Conservation (phyloP, 1,140 invertebrate species). For the Galendromus occidentalis region DNA sequence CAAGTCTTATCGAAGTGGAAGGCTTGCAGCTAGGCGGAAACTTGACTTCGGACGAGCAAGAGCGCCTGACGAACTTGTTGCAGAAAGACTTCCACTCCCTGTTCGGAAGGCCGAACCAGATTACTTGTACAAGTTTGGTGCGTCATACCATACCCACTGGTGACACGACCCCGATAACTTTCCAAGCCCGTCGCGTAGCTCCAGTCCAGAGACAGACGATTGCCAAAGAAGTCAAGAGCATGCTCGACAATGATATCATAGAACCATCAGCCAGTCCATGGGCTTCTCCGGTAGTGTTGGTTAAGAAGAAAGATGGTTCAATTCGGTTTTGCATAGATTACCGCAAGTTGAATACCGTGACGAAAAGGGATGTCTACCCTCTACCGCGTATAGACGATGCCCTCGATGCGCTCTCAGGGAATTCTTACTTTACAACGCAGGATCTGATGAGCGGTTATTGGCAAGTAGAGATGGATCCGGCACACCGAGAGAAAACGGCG, state of each 20-base stretch:
- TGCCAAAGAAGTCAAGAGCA: slow-evolving; percentile 2
- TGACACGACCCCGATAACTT: no score
- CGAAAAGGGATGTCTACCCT: slow-evolving; percentile 27
- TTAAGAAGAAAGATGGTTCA: slow-evolving; percentile 31
- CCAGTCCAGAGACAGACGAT: neutral
- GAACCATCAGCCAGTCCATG: slow-evolving; percentile 28
- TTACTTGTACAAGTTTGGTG: no score
- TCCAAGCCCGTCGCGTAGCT: no score
- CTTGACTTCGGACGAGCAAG: no score
- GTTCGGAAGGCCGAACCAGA: no score
- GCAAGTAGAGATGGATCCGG: slow-evolving; percentile 15
- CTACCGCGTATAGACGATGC: slow-evolving; percentile 35
- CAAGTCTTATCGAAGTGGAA: no score
- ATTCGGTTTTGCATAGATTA: no score
- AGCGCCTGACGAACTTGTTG: no score
- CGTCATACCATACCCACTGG: no score
- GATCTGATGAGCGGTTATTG: slow-evolving; percentile 33
- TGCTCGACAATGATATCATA: slow-evolving; percentile 29
- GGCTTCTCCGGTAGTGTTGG: slow-evolving; percentile 28
- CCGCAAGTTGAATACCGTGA: slow-evolving; percentile 30
- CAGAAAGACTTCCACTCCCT: no score
- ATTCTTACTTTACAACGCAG: slow-evolving; percentile 30
- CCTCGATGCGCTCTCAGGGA: slow-evolving; percentile 29
- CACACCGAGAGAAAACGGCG: slow-evolving; percentile 21
- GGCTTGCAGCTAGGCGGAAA: no score